Conservation (phyloP, 2,113 vertebrate species). For the Tinamus guttatus region DNA sequence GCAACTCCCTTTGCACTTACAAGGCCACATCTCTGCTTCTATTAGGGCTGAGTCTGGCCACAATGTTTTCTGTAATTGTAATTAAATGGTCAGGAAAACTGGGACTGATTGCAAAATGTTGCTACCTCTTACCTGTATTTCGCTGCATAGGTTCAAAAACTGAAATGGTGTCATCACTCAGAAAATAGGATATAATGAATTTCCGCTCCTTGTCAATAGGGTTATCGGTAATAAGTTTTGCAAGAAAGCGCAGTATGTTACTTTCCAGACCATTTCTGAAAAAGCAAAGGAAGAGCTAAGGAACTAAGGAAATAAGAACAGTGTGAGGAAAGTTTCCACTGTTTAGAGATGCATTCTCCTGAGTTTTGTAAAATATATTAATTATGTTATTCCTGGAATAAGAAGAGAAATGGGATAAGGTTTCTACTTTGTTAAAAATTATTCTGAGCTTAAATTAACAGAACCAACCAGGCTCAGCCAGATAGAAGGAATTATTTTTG, state of each 20-base stretch:
- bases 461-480: neutral
- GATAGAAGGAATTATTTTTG: constrained; percentile 20
- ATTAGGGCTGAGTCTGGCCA: neutral
- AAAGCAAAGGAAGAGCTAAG: constrained; percentile 16
- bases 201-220: constrained; percentile 74
- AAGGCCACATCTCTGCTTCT: constrained; percentile 6
- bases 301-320: neutral
- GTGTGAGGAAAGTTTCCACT: neutral
- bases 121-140: constrained; percentile 85
- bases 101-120: neutral
- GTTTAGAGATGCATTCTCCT: neutral
- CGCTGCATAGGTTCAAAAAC: constrained; percentile 83
- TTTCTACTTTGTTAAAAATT: neutral
- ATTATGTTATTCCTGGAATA: constrained; percentile 3
- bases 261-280: constrained; percentile 82
- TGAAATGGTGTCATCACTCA: constrained; percentile 86
- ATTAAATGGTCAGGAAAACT: neutral
- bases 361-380: neutral
- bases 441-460: constrained; percentile 34
- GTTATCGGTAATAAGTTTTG: constrained; percentile 79
- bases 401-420: neutral
- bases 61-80: neutral
- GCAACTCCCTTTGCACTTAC: neutral
- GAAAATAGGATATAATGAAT: constrained; percentile 88
- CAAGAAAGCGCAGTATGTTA: constrained; percentile 83